These are phyloP conservation scores for Chloroclysta siterata DNA, from an alignment of 2,888 invertebrate genomes.

Conservation along the genomic window DNA sequence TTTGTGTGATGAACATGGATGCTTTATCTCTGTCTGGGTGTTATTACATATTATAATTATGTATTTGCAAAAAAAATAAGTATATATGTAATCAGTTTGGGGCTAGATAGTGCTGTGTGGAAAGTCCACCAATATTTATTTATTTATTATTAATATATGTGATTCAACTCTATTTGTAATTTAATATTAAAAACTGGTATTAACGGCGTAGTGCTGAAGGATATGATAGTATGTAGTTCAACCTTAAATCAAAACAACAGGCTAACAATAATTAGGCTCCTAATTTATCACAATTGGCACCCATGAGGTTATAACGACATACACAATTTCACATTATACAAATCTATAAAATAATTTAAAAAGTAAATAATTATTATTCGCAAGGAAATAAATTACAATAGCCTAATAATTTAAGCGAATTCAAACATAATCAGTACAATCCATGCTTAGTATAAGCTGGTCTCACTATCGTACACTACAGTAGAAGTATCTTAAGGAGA, in stretches of 20 bases:
- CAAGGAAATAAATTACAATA: conserved; percentile 69
- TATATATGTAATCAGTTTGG: too few species aligned
- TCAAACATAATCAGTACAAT: conserved; percentile 26
- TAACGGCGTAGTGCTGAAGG: neutral
- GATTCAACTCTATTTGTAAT: too few species aligned
- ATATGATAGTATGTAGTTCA: conserved; percentile 44
- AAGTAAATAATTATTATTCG: conserved; percentile 63
- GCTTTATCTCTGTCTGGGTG: too few species aligned
- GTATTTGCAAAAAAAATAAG: too few species aligned
- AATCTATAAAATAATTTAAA: conserved; percentile 64
- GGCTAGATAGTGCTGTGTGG: too few species aligned
- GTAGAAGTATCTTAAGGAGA: neutral
- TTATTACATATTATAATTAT: too few species aligned
- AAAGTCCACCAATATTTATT: too few species aligned
- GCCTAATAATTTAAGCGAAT: conserved; percentile 50
- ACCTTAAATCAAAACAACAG: conserved; percentile 46
- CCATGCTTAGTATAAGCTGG: conserved; percentile 19
- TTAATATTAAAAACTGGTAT: too few species aligned
- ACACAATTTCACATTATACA: conserved; percentile 39
- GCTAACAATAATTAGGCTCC: conserved; percentile 72
- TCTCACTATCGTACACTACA: neutral
- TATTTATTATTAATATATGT: too few species aligned
- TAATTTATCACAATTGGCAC: conserved; percentile 84
- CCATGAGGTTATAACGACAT: conserved; percentile 72
- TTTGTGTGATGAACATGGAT: too few species aligned